A percentile compares a stretch with the other conserved stretches of the same genome.
Evolutionary conservation across 1,140 invertebrate genomes (phyloP).

Genomic region (Grapholita molesta): DNA sequence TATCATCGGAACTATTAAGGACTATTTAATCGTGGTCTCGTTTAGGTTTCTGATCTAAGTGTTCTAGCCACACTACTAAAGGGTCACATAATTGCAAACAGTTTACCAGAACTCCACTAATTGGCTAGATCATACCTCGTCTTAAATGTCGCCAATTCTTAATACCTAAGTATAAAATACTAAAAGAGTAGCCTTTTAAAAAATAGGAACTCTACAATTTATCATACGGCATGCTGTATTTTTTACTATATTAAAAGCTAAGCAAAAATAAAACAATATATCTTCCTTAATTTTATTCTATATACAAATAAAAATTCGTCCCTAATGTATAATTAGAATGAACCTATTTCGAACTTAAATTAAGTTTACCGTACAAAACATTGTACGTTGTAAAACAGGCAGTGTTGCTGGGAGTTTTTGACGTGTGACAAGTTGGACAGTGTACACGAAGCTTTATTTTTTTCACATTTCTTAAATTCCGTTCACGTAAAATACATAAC

Average conservation of each 20-base stretch:
- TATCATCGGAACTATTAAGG: no score
- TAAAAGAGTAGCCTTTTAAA: no score
- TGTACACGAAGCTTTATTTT: background rate
- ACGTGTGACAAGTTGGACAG: constrained; percentile 17
- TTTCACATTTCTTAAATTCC: no score
- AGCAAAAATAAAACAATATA: constrained; percentile 12
- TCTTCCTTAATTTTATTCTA: constrained; percentile 61
- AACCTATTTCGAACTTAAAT: constrained; percentile 51
- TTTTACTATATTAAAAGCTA: no score
- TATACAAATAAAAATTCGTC: constrained; percentile 73
- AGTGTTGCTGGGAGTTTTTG: constrained; percentile 46
- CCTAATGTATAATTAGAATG: constrained; percentile 63
- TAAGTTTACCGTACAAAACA: constrained; percentile 59
- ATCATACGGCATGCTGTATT: no score
- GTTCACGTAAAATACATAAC: no score
- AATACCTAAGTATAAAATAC: background rate
- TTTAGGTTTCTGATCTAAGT: no score
- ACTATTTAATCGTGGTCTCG: no score
- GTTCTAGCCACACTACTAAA: no score
- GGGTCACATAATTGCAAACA: no score
- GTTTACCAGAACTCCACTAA: background rate
- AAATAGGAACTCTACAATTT: no score
- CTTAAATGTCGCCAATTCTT: background rate
- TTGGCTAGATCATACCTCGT: background rate
- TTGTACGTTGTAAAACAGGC: constrained; percentile 56